A percentile compares a stretch with the other conserved stretches of the same genome.
Conservation (phyloP, 35 echinoderm and acorn worm species). For the Stichopus chloronotus region DNA sequence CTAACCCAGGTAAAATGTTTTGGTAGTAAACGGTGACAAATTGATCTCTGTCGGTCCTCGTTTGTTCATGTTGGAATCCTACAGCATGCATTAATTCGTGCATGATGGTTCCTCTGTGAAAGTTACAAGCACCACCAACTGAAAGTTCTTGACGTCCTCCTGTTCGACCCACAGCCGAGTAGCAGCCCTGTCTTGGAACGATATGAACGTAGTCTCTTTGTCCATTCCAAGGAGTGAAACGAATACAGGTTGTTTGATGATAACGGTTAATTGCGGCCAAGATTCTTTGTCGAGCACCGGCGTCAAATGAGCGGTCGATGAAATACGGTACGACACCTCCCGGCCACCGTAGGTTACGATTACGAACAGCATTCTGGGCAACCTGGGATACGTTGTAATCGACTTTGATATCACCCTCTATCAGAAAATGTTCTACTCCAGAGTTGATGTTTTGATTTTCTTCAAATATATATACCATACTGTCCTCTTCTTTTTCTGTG, state of each 20-base stretch:
- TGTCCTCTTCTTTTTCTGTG: slow-evolving; percentile 52
- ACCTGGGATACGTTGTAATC: slow-evolving; percentile 53
- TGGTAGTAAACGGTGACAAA: slow-evolving; percentile 83
- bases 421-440: slow-evolving; percentile 41
- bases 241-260: slow-evolving; percentile 79
- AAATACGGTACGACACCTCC: slow-evolving; percentile 81
- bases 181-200: slow-evolving; percentile 84
- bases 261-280: slow-evolving; percentile 69
- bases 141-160: slow-evolving; percentile 86
- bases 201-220: slow-evolving; percentile 83
- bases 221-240: slow-evolving; percentile 65
- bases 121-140: slow-evolving; percentile 70
- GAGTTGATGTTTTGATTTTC: slow-evolving; percentile 56
- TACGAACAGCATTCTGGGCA: slow-evolving; percentile 55
- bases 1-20: slow-evolving; percentile 75
- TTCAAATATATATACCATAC: slow-evolving; percentile 50
- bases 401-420: slow-evolving; percentile 64
- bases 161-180: slow-evolving; percentile 70
- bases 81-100: slow-evolving; percentile 94
- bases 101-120: slow-evolving; percentile 75
- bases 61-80: slow-evolving; percentile 94
- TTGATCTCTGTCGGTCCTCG: slow-evolving; percentile 78
- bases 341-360: slow-evolving; percentile 71
- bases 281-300: slow-evolving; percentile 66
- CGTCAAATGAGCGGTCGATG: slow-evolving; percentile 78